Percentiles rank a stretch among this genome's conserved stretches.
Conservation (phyloP, 2,797 vertebrate species). For the Manis crassicaudata region DNA sequence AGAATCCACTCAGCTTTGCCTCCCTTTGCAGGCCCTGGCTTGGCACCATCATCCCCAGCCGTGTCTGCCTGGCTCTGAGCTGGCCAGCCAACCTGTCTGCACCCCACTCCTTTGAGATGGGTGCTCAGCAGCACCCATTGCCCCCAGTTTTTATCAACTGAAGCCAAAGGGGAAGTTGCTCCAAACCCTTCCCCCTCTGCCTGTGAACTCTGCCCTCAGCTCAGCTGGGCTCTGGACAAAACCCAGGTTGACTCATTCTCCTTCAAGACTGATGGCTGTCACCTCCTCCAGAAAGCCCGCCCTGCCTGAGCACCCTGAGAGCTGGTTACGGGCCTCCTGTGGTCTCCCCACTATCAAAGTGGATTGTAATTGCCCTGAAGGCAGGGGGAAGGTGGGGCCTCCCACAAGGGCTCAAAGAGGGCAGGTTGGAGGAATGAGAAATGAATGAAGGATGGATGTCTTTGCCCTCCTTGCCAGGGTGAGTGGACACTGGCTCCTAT, state of each 20-base stretch:
- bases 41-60: background rate
- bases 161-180: background rate
- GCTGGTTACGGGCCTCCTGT: background rate
- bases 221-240: background rate
- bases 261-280: background rate
- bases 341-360: background rate
- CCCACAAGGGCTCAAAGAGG: background rate
- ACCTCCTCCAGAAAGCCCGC: background rate
- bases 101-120: background rate
- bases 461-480: background rate
- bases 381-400: background rate
- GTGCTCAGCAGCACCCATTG: background rate
- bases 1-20: background rate
- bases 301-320: background rate
- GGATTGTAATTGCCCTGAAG: background rate
- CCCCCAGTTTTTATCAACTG: background rate
- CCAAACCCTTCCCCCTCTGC: background rate
- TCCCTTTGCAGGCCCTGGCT: background rate
- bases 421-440: background rate
- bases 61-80: background rate
- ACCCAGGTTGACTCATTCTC: background rate
- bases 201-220: background rate
- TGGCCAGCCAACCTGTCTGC: background rate
- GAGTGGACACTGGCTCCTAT: background rate
- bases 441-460: conserved; percentile 56